A percentile compares a stretch with the other conserved stretches of the same genome.
These are phyloP conservation scores for Erpetoichthys calabaricus DNA, from an alignment of 2,797 vertebrate genomes.

Conservation along the genomic window DNA sequence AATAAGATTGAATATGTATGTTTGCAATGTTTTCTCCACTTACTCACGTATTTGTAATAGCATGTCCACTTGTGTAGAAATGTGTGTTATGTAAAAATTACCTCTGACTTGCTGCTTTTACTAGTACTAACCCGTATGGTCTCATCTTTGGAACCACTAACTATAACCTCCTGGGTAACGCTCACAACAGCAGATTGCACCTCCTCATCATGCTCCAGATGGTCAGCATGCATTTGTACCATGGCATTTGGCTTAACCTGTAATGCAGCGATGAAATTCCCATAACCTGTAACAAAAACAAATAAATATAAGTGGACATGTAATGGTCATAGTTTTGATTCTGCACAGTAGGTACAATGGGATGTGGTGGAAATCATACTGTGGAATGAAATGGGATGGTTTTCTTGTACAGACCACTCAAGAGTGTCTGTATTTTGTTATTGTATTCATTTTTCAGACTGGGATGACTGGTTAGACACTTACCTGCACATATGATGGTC, in stretches of 20 bases:
- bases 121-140: slow-evolving; percentile 46
- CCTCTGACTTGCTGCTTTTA: background rate
- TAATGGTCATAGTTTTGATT: background rate
- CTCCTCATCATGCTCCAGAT: slow-evolving; percentile 39
- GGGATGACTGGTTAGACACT: background rate
- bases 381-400: no score
- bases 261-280: slow-evolving; percentile 38
- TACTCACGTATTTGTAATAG: no score
- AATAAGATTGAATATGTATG: no score
- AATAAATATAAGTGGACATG: background rate
- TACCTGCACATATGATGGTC: slow-evolving; percentile 57
- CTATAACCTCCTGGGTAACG: slow-evolving; percentile 32
- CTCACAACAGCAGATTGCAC: slow-evolving; percentile 44
- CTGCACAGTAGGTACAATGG: no score
- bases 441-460: no score
- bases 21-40: no score
- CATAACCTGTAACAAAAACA: slow-evolving; percentile 38
- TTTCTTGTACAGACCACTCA: no score
- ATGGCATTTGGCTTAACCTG: slow-evolving; percentile 30
- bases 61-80: no score
- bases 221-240: slow-evolving; percentile 32
- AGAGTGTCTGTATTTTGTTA: no score
- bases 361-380: no score
- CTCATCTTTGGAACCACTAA: slow-evolving; percentile 52
- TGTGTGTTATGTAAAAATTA: no score